A percentile compares a stretch with the other conserved stretches of the same genome.
phyloP scores from a whole-genome alignment of 2,888 invertebrate genomes.

The Agriopis leucophaearia region DNA sequence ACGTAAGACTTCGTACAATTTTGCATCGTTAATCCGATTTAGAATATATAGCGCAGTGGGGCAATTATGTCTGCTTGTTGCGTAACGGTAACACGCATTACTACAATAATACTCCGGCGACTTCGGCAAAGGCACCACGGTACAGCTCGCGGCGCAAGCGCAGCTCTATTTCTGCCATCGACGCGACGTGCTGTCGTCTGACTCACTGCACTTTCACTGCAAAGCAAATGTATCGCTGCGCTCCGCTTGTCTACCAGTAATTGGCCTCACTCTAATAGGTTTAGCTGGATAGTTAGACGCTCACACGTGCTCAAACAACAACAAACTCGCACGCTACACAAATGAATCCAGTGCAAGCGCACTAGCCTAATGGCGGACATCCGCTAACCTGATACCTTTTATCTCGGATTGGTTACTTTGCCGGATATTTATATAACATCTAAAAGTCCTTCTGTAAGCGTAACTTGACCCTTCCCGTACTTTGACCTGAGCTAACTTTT shows the following conservation, averaged over 20 bases:
- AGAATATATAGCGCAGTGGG: constrained; percentile 24
- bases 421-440: constrained; percentile 3
- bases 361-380: constrained; percentile 46
- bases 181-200: constrained; percentile 53
- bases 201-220: constrained; percentile 81
- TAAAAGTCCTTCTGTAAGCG: constrained; percentile 8
- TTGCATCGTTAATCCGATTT: constrained; percentile 19
- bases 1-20: constrained; percentile 11
- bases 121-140: constrained; percentile 31
- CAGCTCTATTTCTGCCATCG: constrained; percentile 69
- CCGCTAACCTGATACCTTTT: constrained; percentile 51
- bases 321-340: constrained; percentile 30
- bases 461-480: constrained; percentile 7
- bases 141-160: constrained; percentile 45
- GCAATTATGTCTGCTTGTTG: constrained; percentile 16
- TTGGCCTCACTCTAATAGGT: constrained; percentile 62
- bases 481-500: constrained; percentile 4
- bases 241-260: constrained; percentile 65
- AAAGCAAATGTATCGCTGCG: constrained; percentile 69
- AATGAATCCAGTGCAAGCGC: constrained; percentile 37
- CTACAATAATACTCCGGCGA: constrained; percentile 23
- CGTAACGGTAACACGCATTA: constrained; percentile 8
- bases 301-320: constrained; percentile 31
- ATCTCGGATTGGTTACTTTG: constrained; percentile 39
- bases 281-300: constrained; percentile 47